Evolutionary conservation across 2,888 invertebrate genomes (phyloP).

Genomic region (Dorcus parallelipipedus): DNA sequence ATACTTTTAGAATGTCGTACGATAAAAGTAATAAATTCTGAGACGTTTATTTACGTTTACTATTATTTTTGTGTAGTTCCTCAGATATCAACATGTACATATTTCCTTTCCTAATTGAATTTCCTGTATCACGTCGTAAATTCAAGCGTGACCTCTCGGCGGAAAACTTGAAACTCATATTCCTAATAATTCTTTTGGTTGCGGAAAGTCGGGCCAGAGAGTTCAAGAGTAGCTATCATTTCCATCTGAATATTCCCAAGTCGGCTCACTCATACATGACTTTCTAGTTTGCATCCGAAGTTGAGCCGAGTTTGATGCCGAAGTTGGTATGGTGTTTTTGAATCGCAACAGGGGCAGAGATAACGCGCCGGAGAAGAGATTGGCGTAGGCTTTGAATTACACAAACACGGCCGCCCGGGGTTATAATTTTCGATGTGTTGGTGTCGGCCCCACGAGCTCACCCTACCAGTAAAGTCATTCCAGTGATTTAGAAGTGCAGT

Average conservation of each 20-base stretch:
- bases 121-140: not conserved
- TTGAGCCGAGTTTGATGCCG: not conserved
- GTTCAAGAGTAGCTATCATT: conserved; percentile 2
- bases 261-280: not conserved
- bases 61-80: not conserved
- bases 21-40: too few species aligned
- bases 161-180: not conserved
- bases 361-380: not conserved
- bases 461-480: conserved; percentile 33
- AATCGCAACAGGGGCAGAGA: not conserved
- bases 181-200: not conserved
- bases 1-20: too few species aligned
- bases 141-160: not conserved
- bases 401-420: not conserved
- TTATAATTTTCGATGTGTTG: not conserved
- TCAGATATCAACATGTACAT: not conserved
- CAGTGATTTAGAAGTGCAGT: conserved; percentile 34
- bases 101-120: not conserved
- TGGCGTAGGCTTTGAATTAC: not conserved
- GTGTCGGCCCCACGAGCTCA: not conserved
- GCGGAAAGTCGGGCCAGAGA: not conserved
- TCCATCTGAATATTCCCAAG: conserved; percentile 2
- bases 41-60: too few species aligned
- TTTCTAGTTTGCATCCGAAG: not conserved
- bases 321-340: not conserved